Conservation (phyloP, 2,113 vertebrate species). For the Spea bombifrons region DNA sequence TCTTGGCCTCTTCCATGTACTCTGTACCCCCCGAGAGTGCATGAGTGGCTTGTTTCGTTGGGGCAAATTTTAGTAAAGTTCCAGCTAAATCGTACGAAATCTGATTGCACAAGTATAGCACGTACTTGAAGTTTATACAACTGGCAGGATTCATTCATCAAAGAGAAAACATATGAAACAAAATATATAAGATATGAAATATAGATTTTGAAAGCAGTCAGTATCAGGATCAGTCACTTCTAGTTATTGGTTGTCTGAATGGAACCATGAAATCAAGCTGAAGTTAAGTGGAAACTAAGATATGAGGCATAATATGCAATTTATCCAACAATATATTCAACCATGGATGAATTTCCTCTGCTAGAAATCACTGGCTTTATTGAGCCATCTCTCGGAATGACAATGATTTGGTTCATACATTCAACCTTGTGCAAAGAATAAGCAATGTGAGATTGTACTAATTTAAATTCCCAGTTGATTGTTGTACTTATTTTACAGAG, state of each 20-base stretch:
- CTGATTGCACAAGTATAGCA: background rate
- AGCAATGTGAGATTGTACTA: background rate
- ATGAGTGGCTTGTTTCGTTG: too few relatives aligned
- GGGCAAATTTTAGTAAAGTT: too few relatives aligned
- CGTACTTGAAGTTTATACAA: background rate
- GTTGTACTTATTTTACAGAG: too few relatives aligned
- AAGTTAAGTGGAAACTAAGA: conserved; percentile 29
- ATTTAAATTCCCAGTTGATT: background rate
- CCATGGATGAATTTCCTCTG: conserved; percentile 22
- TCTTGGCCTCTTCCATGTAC: too few relatives aligned
- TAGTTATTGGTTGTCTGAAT: conserved; percentile 26
- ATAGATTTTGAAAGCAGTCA: background rate
- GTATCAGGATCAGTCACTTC: conserved; percentile 24
- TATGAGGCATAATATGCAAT: conserved; percentile 37
- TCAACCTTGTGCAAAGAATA: background rate
- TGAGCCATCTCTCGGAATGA: conserved; percentile 27
- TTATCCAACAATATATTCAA: conserved; percentile 32
- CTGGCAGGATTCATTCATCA: background rate
- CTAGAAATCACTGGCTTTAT: conserved; percentile 5
- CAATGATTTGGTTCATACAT: conserved; percentile 5
- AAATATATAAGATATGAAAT: conserved; percentile 13
- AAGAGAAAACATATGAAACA: background rate
- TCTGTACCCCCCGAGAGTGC: too few relatives aligned
- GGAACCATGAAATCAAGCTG: conserved; percentile 31
- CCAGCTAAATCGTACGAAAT: too few relatives aligned